phyloP scores from a whole-genome alignment of 2,888 invertebrate species.

The Microplitis deprimator region DNA sequence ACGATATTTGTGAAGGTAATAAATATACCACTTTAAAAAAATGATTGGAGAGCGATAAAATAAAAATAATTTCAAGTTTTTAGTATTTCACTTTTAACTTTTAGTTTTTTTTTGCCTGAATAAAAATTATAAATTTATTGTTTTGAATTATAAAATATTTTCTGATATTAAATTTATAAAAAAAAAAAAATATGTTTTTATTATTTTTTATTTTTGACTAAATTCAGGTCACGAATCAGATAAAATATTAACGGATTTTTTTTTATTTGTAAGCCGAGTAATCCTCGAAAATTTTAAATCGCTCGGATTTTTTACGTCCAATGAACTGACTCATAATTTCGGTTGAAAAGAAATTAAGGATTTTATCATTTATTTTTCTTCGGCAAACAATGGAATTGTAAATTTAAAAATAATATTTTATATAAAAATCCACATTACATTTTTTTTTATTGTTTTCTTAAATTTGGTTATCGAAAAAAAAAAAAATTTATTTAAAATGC shows the following conservation, averaged over 20 bases:
- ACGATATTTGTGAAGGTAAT: slow-evolving; percentile 24
- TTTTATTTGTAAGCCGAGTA: background rate
- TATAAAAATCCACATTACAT: too few relatives aligned
- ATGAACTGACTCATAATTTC: background rate
- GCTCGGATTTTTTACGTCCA: background rate
- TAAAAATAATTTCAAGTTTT: background rate
- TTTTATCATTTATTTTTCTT: background rate
- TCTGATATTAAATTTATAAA: too few relatives aligned
- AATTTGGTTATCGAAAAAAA: background rate
- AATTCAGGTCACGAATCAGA: background rate
- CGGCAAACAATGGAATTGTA: too few relatives aligned
- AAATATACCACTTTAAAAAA: background rate
- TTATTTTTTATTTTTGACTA: slow-evolving; percentile 10
- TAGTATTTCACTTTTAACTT: background rate
- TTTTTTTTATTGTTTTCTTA: too few relatives aligned
- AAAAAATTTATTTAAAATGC: too few relatives aligned
- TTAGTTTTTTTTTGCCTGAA: too few relatives aligned
- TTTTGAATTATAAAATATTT: too few relatives aligned
- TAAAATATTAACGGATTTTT: background rate
- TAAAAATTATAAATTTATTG: too few relatives aligned
- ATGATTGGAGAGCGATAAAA: background rate
- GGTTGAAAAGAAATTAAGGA: background rate
- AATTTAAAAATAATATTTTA: too few relatives aligned
- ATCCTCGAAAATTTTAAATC: background rate
- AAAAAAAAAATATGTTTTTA: too few relatives aligned